phyloP scores from a whole-genome alignment of 2,888 invertebrate species.

The Hirtodrosophila trivittata region DNA sequence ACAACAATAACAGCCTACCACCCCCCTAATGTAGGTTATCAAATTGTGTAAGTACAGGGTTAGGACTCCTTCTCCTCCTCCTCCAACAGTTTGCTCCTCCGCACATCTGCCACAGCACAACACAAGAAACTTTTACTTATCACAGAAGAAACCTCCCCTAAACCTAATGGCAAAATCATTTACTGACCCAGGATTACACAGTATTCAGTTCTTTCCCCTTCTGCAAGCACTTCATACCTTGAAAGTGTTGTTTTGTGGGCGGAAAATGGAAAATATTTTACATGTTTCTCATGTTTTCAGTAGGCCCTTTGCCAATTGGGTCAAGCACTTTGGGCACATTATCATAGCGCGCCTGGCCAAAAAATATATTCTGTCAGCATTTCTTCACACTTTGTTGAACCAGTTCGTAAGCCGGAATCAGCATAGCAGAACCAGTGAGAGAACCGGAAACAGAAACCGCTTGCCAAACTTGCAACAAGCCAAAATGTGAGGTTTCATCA shows the following conservation, averaged over 20 bases:
- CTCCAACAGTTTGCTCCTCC: slow-evolving; percentile 1
- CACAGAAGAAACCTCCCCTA: slow-evolving; percentile 11
- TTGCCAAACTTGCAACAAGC: slow-evolving; percentile 34
- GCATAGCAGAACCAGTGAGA: slow-evolving; percentile 2
- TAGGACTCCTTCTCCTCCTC: slow-evolving; percentile 15
- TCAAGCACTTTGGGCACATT: slow-evolving; percentile 66
- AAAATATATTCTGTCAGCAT: slow-evolving; percentile 30
- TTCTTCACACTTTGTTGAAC: not conserved
- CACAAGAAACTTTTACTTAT: slow-evolving; percentile 61
- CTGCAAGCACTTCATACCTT: slow-evolving; percentile 11
- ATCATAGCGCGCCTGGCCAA: slow-evolving; percentile 67
- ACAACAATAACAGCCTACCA: slow-evolving; percentile 1
- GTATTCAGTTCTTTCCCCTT: slow-evolving; percentile 17
- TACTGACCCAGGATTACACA: slow-evolving; percentile 63
- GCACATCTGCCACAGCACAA: slow-evolving; percentile 52
- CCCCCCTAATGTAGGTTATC: slow-evolving; percentile 71
- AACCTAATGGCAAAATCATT: slow-evolving; percentile 63
- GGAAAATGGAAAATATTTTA: slow-evolving; percentile 51
- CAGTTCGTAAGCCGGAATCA: slow-evolving; percentile 3
- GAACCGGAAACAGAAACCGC: slow-evolving; percentile 50
- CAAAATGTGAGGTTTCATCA: slow-evolving; percentile 39
- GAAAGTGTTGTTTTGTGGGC: not conserved
- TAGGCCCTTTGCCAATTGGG: slow-evolving; percentile 64
- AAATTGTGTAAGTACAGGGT: slow-evolving; percentile 65
- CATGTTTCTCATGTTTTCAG: slow-evolving; percentile 55